Evolutionary conservation across 2,797 vertebrate genomes (phyloP).

Genomic region (Propithecus perrieri): DNA sequence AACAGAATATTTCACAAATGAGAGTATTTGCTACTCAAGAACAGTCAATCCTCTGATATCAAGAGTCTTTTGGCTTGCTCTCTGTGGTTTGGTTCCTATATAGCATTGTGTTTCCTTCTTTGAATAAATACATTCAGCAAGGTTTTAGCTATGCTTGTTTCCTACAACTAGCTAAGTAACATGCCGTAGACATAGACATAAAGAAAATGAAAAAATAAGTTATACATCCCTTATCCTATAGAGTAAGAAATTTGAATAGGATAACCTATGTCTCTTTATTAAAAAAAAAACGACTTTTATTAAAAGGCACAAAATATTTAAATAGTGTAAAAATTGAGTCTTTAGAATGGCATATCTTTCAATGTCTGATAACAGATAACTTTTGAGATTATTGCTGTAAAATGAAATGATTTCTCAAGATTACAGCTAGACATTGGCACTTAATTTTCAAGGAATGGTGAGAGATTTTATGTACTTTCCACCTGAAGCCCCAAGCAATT

Average conservation of each 20-base stretch:
- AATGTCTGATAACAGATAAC: background rate
- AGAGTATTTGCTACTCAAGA: background rate
- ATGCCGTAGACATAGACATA: background rate
- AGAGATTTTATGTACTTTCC: conserved; percentile 20
- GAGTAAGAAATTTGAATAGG: background rate
- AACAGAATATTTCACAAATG: background rate
- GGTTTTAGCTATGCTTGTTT: conserved; percentile 41
- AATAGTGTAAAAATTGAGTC: background rate
- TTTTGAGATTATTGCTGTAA: background rate
- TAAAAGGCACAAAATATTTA: background rate
- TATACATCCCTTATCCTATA: background rate
- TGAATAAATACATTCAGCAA: conserved; percentile 15
- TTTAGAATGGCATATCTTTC: background rate
- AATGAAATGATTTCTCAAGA: conserved; percentile 37
- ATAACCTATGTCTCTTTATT: background rate
- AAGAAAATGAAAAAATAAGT: background rate
- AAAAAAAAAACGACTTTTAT: background rate
- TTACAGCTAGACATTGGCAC: background rate
- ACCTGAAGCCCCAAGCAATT: conserved; percentile 31
- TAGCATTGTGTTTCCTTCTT: conserved; percentile 48
- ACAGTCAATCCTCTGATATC: conserved; percentile 14
- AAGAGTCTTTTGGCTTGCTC: background rate
- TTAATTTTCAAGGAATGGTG: conserved; percentile 48
- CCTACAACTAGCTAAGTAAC: background rate
- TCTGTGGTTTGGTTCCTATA: conserved; percentile 1